These are phyloP conservation scores for Aplocera efformata DNA, from an alignment of 2,888 invertebrate genomes.

Conservation along the genomic window DNA sequence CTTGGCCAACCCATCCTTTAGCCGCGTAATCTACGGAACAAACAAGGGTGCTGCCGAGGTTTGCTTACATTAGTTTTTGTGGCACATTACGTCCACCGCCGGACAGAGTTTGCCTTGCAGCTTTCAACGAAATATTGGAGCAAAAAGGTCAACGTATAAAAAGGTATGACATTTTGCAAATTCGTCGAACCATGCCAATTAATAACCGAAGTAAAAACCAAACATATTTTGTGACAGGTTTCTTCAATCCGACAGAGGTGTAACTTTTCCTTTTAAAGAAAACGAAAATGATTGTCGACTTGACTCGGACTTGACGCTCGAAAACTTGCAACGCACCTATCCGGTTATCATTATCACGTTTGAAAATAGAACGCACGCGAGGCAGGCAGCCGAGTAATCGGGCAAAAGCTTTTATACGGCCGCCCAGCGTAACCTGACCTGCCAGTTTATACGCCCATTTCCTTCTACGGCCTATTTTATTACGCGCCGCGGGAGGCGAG, in stretches of 20 bases:
- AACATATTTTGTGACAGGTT: constrained; percentile 10
- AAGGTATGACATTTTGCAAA: constrained; percentile 15
- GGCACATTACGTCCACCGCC: constrained; percentile 24
- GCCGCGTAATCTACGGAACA: constrained; percentile 52
- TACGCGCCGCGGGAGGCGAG: constrained; percentile 46
- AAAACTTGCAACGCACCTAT: constrained; percentile 43
- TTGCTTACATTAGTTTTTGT: constrained; percentile 47
- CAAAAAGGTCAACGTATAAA: constrained; percentile 18
- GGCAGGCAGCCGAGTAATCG: constrained; percentile 73
- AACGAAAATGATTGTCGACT: constrained; percentile 8
- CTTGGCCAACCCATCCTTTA: constrained; percentile 40
- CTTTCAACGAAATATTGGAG: constrained; percentile 15
- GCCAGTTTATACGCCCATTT: constrained; percentile 59
- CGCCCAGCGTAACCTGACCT: constrained; percentile 53
- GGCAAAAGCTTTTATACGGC: constrained; percentile 69
- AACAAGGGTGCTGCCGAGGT: constrained; percentile 50
- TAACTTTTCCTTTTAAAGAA: constrained; percentile 18
- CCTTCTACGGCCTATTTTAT: constrained; percentile 63
- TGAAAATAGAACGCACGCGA: constrained; percentile 78
- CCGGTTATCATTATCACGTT: constrained; percentile 78
- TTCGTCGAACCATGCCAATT: constrained; percentile 10
- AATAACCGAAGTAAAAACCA: constrained; percentile 1
- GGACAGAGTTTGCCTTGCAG: constrained; percentile 3
- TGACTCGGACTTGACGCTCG: constrained; percentile 21
- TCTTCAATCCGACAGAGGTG: constrained; percentile 9